phyloP scores from a whole-genome alignment of 1,140 invertebrate genomes.

The Drosophila punjabiensis region DNA sequence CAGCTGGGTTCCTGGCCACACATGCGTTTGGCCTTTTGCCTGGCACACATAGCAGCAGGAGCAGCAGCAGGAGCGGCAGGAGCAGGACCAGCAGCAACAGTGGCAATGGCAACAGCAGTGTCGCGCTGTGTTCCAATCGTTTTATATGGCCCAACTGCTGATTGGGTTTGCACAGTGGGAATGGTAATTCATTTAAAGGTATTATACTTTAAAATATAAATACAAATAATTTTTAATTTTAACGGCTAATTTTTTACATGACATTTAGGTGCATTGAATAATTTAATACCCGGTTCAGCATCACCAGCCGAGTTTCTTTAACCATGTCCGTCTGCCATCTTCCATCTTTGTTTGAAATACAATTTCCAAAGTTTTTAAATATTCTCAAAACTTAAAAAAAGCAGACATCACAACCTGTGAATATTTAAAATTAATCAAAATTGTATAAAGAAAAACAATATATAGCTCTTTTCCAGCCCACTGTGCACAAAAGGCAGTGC shows the following conservation, averaged over 20 bases:
- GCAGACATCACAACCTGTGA: neutral
- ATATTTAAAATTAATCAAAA: neutral
- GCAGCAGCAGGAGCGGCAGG: slow-evolving; percentile 14
- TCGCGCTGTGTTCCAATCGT: slow-evolving; percentile 61
- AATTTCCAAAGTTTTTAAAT: neutral
- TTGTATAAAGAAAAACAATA: neutral
- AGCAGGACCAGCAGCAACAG: slow-evolving; percentile 15
- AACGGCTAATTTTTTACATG: neutral
- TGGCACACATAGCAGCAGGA: slow-evolving; percentile 70
- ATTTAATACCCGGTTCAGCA: neutral
- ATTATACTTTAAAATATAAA: neutral
- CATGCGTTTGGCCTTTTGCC: slow-evolving; percentile 82
- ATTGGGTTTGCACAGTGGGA: slow-evolving; percentile 67
- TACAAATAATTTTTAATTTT: neutral
- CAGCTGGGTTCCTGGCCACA: slow-evolving; percentile 51
- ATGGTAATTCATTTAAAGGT: neutral
- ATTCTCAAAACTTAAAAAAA: neutral
- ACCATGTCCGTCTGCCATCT: too few relatives aligned
- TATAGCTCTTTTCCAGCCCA: slow-evolving; percentile 2
- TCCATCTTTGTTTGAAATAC: too few relatives aligned
- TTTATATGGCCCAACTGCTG: slow-evolving; percentile 62
- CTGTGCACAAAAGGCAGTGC: slow-evolving; percentile 60
- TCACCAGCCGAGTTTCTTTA: too few relatives aligned
- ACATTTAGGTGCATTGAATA: neutral
- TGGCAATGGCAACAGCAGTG: slow-evolving; percentile 41